Conservation (phyloP, 2,888 invertebrate genomes). For the Caprella mutica region DNA sequence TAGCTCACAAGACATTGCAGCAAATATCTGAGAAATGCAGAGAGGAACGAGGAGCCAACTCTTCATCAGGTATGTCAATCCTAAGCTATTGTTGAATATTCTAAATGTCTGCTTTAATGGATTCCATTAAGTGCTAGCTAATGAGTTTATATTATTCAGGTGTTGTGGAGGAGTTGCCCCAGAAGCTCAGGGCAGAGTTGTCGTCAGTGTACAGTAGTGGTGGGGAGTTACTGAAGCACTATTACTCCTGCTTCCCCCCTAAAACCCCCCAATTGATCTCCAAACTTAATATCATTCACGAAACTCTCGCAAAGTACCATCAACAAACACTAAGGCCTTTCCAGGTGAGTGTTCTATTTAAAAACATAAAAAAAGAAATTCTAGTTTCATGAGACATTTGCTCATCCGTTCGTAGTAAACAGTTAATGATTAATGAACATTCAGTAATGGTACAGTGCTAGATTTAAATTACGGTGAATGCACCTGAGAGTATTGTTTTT, state of each 20-base stretch:
- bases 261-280: conserved; percentile 61
- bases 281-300: conserved; percentile 59
- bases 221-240: conserved; percentile 79
- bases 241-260: conserved; percentile 86
- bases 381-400: too few relatives aligned
- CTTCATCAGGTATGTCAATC: too few relatives aligned
- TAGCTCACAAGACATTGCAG: conserved; percentile 20
- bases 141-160: too few relatives aligned
- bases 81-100: too few relatives aligned
- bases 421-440: too few relatives aligned
- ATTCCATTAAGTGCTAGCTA: too few relatives aligned
- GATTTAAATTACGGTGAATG: too few relatives aligned
- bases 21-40: conserved; percentile 22
- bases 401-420: too few relatives aligned
- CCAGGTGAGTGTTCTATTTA: conserved; percentile 23
- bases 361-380: background rate
- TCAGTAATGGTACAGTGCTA: too few relatives aligned
- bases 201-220: conserved; percentile 71
- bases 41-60: conserved; percentile 16
- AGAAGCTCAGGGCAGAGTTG: conserved; percentile 70
- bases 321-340: conserved; percentile 54
- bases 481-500: too few relatives aligned
- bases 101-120: too few relatives aligned
- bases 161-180: conserved; percentile 62
- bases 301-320: conserved; percentile 76